Percentiles rank a stretch among this genome's conserved stretches.
These are phyloP conservation scores for Achlya flavicornis DNA, from an alignment of 2,888 invertebrate species.

Conservation along the genomic window DNA sequence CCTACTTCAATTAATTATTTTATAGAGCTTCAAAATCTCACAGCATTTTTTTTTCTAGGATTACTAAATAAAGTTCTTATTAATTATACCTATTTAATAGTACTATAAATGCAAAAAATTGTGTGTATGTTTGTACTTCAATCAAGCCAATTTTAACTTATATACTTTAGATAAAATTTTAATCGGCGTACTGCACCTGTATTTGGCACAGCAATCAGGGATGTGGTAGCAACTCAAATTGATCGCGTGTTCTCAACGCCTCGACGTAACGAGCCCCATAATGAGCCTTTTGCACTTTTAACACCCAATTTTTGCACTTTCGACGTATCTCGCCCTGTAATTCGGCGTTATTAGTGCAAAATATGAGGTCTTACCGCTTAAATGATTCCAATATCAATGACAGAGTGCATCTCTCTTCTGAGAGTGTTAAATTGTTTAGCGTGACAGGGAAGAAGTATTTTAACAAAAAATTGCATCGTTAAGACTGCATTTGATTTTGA, in stretches of 20 bases:
- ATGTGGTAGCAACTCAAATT: conserved; percentile 11
- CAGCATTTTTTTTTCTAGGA: too few relatives aligned
- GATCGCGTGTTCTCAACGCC: conserved; percentile 20
- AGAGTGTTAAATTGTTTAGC: conserved; percentile 22
- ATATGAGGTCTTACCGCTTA: conserved; percentile 36
- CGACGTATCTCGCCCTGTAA: conserved; percentile 59
- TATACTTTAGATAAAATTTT: not conserved
- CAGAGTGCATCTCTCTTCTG: conserved; percentile 21
- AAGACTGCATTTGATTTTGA: not conserved
- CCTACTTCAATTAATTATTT: too few relatives aligned
- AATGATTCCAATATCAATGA: conserved; percentile 34
- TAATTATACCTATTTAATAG: too few relatives aligned
- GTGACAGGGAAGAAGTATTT: not conserved
- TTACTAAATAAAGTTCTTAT: too few relatives aligned
- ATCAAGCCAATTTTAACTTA: not conserved
- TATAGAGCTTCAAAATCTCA: too few relatives aligned
- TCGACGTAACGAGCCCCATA: conserved; percentile 19
- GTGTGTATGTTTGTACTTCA: too few relatives aligned
- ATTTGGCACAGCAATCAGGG: conserved; percentile 4
- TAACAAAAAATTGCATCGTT: not conserved
- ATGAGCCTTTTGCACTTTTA: conserved; percentile 51
- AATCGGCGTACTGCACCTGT: not conserved
- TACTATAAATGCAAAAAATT: too few relatives aligned
- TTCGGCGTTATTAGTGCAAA: conserved; percentile 61
- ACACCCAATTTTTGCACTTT: conserved; percentile 77